Conservation (phyloP, 2,797 vertebrate species). For the Corythornis leucogaster region DNA sequence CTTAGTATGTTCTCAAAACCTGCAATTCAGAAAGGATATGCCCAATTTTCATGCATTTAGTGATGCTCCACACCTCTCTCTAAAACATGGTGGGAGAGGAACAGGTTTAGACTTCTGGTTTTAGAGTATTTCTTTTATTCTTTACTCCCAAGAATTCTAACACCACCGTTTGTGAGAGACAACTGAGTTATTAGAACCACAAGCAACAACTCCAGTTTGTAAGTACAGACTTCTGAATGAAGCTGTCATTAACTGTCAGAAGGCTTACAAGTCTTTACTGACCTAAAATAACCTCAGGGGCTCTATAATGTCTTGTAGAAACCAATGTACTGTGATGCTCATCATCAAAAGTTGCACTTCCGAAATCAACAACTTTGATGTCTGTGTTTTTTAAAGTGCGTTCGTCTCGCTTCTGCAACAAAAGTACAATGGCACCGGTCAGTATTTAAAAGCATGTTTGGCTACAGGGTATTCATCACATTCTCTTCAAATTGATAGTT, state of each 20-base stretch:
- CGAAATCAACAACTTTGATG: constrained; percentile 96
- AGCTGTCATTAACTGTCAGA: neutral
- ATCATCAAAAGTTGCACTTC: constrained; percentile 95
- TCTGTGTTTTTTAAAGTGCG: constrained; percentile 90
- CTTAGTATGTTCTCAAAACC: neutral
- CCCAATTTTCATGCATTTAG: neutral
- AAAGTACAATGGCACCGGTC: neutral
- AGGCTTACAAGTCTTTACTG: constrained; percentile 30
- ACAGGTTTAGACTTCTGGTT: neutral
- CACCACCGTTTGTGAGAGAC: neutral
- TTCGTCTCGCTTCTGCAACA: constrained; percentile 90
- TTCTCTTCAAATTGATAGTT: neutral
- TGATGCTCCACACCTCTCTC: fast-evolving
- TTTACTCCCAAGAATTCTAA: neutral
- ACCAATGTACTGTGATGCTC: constrained; percentile 97
- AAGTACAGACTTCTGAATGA: neutral
- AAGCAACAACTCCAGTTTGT: neutral
- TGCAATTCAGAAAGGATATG: neutral
- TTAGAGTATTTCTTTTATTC: neutral
- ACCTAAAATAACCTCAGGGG: constrained; percentile 98
- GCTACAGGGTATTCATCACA: neutral
- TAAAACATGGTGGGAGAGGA: neutral
- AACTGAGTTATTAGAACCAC: neutral
- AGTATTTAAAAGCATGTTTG: neutral
- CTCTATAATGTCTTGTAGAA: constrained; percentile 96